Evolutionary conservation across 2,797 vertebrate genomes (phyloP).

Genomic region (Danio tinwini): DNA sequence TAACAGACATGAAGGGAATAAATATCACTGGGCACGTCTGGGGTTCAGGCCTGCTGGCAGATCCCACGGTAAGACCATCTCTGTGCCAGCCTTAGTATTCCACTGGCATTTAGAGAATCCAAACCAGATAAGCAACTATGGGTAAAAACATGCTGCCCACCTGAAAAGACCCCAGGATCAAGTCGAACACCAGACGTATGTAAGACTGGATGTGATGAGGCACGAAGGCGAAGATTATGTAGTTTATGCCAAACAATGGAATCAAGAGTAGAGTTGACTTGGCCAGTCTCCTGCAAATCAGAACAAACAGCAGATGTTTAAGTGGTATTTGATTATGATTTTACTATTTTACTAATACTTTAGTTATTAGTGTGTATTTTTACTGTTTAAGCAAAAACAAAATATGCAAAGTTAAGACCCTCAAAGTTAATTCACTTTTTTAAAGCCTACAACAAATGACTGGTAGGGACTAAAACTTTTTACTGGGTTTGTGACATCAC

Average conservation of each 20-base stretch:
- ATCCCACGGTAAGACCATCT: conserved; percentile 43
- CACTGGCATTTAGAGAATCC: conserved; percentile 50
- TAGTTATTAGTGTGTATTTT: too few relatives aligned
- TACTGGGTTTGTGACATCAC: too few relatives aligned
- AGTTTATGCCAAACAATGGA: conserved; percentile 95
- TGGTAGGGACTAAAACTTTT: too few relatives aligned
- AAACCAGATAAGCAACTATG: conserved; percentile 13
- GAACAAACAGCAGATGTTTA: background rate
- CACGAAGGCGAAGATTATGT: conserved; percentile 92
- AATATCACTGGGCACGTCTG: conserved; percentile 5
- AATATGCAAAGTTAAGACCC: too few relatives aligned
- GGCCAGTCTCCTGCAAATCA: conserved; percentile 85
- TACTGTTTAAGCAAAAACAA: too few relatives aligned
- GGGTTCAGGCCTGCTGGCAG: background rate
- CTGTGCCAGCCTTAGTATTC: conserved; percentile 36
- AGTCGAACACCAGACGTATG: conserved; percentile 90
- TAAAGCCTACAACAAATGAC: too few relatives aligned
- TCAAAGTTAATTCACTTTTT: too few relatives aligned
- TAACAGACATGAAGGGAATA: conserved; percentile 36
- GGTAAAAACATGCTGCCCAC: conserved; percentile 71
- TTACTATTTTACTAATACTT: too few relatives aligned
- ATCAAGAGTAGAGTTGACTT: conserved; percentile 96
- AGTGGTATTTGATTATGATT: too few relatives aligned
- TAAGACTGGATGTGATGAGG: conserved; percentile 82
- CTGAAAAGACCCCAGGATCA: conserved; percentile 95